Percentiles rank a stretch among this genome's conserved stretches.
phyloP scores from a whole-genome alignment of 2,888 invertebrate genomes.

The Julus scanicus region DNA sequence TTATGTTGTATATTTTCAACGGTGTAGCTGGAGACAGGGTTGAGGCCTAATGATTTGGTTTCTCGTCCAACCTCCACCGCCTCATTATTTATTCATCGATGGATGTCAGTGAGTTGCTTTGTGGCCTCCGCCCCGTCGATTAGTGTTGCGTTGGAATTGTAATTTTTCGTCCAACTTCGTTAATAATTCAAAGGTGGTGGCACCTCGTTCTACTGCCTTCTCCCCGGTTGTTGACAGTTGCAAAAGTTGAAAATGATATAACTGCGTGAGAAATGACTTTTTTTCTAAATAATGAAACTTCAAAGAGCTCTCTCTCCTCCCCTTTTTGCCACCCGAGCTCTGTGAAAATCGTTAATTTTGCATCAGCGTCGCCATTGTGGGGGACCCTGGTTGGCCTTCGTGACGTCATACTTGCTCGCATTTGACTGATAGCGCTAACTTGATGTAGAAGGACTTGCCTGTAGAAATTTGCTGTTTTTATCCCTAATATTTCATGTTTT shows the following conservation, averaged over 20 bases:
- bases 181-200: slow-evolving; percentile 17
- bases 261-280: slow-evolving; percentile 48
- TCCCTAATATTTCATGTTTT: background rate
- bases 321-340: background rate
- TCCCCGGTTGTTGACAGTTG: slow-evolving; percentile 37
- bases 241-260: slow-evolving; percentile 41
- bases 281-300: slow-evolving; percentile 51
- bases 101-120: slow-evolving; percentile 51
- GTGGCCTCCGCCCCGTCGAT: slow-evolving; percentile 44
- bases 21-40: background rate
- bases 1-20: background rate
- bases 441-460: too few relatives aligned
- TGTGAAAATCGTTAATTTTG: slow-evolving; percentile 20
- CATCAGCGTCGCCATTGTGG: background rate
- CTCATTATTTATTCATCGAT: slow-evolving; percentile 48
- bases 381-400: background rate
- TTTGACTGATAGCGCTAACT: background rate
- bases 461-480: background rate
- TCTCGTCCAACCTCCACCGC: slow-evolving; percentile 46
- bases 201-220: slow-evolving; percentile 16
- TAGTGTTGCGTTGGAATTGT: slow-evolving; percentile 47
- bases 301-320: background rate
- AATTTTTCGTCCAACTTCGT: slow-evolving; percentile 49
- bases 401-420: background rate
- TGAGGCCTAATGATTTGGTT: slow-evolving; percentile 27